Evolutionary conservation across 2,888 invertebrate genomes (phyloP).

Genomic region (Chironomus tentans): DNA sequence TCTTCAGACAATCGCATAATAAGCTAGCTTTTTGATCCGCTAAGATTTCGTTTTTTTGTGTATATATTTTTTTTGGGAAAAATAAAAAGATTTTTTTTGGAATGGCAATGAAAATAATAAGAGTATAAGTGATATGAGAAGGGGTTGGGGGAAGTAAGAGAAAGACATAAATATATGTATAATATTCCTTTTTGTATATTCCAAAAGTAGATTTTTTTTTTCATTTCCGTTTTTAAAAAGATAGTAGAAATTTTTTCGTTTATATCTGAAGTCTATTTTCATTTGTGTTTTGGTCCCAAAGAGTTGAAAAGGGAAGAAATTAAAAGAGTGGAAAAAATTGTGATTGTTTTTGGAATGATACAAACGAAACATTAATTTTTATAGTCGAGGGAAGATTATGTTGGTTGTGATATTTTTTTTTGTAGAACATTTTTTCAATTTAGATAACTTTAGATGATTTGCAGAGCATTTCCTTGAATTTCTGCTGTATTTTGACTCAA

Average conservation of each 20-base stretch:
- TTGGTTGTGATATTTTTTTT: too few species aligned
- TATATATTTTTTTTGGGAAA: background rate
- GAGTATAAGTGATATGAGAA: too few species aligned
- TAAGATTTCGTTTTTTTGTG: background rate
- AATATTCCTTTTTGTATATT: background rate
- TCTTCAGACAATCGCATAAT: too few species aligned
- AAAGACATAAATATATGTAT: too few species aligned
- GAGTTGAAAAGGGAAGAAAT: background rate
- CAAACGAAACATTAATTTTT: background rate
- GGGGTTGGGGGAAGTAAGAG: too few species aligned
- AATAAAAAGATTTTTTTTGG: background rate
- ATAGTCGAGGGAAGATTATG: background rate
- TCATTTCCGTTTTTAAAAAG: background rate
- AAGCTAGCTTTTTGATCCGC: too few species aligned
- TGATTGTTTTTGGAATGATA: background rate
- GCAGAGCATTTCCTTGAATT: too few species aligned
- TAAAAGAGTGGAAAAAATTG: too few species aligned
- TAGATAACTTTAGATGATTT: too few species aligned
- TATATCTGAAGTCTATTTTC: background rate
- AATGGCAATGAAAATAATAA: background rate
- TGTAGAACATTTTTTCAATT: too few species aligned
- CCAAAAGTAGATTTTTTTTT: background rate
- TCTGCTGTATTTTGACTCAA: too few species aligned
- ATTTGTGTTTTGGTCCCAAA: slow-evolving; percentile 10
- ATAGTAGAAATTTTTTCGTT: too few species aligned